Evolutionary conservation across 2,113 vertebrate species (phyloP), one percentile per base, ranked within the genome.

Genomic region (Leptobrachium leishanense): DNA sequence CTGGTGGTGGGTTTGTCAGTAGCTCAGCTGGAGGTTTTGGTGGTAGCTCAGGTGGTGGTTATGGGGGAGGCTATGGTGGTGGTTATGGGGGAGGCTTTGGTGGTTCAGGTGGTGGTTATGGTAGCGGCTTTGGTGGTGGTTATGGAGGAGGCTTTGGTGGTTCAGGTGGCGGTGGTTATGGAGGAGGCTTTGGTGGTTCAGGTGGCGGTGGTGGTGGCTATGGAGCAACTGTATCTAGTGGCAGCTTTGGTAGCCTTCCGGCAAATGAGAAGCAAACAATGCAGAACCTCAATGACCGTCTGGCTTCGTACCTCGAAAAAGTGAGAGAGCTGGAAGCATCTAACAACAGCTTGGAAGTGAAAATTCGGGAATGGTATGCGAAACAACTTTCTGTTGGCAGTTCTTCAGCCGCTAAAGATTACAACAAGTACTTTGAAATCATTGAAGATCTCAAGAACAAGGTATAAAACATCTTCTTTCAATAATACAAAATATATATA

Each of bases 311-410:
- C 66, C 88, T 94, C 86, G 90, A 91, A 8, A 92, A 87, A 15
- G 91, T 93, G 2, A 89, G 80, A 0, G 88, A 88, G 1, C 87
- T 94, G 85, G 88, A 92, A 77, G 85, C 91, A 0, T 83, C 90
- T 67, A 94, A 95, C 0, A 84, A 88, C 0, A 89, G 93, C 20
- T 72, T 94, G 68, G 93, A 94, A 77, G 7, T 76, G 70, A 92
- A 94, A 84, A 93, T 94, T 84, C 91, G 87, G 2, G 88, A 88
- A 43, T 94, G 92, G 92, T 93, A 93, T 1, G 91, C 93, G 82
- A 90, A 92, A 42, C 91, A 83, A 0, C 89, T 91, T 31, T 86
- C 89, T 2, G 89, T 87, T 1, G 55, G 87, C 1, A 67, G 2
- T 13, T 41, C 82, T 0, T 85, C 75, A 11, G 53, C 86, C 41